Evolutionary conservation across 2,797 vertebrate genomes (phyloP), one percentile per base, ranked within the genome.

Genomic region (Pygocentrus nattereri): DNA sequence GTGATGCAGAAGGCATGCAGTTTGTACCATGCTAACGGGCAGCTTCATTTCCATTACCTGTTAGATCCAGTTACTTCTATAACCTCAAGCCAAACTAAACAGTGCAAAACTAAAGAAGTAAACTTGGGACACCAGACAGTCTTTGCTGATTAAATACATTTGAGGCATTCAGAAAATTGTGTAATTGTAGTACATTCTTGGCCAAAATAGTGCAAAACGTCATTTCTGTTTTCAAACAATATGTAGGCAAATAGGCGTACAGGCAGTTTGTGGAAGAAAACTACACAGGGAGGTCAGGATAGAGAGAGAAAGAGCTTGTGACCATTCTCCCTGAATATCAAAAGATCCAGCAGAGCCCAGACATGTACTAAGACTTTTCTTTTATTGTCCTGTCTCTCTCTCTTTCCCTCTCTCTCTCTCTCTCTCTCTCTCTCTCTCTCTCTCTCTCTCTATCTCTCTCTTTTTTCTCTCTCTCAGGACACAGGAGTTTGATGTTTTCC

Each of bases 401-500:
- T 85, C 64, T 87, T 69, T 3, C 81, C 71, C 58, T 61, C 85
- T 86, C 74, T 88, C 87, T 78, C 83, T 84, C 76, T 88, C 82
- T 85, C 83, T 74, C 85, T 16, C 67, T 82, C 83, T 85, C 76
- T 73, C 59, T 61, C 79, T 84, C 61, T 58, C 73, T 78, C 71
- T 82, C 80, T 76, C 84, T 88, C 87, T 78, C 83, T 84, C 76
- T 88, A 82, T 85, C 83, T 74, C 85, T 16, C 67, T 82, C 83
- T 85, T 76, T 73, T 59, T 61, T 84, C 61, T 58, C 73, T 78
- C 71, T 82, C 80, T 76, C 84, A 77, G 73, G 82, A 80, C 78
- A 54, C 0, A 15, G 15, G 75, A 74, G 82, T 86, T 86, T 86
- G 87, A 88, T 88, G 87, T 81, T 83, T 86, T 64, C 81, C 76